Evolutionary conservation across 2,797 vertebrate species (phyloP).

Genomic region (Gymnocypris eckloni): DNA sequence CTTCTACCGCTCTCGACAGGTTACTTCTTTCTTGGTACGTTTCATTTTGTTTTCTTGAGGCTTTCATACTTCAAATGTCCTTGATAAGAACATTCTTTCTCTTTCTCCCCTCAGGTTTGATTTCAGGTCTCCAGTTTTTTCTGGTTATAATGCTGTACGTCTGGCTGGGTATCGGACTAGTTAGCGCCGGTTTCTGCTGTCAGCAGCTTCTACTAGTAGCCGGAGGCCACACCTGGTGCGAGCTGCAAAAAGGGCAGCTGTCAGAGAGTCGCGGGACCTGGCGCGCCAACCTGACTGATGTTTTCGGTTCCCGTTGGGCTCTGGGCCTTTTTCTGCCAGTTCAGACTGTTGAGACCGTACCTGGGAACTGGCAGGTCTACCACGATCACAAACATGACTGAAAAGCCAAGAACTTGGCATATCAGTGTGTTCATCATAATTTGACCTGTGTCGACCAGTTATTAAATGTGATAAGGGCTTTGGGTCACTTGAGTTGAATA

Average conservation of each 20-base stretch:
- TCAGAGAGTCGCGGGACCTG: conserved; percentile 80
- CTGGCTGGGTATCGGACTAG: conserved; percentile 96
- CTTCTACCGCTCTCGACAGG: conserved; percentile 93
- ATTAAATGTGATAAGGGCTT: conserved; percentile 13
- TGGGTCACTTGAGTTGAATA: neutral
- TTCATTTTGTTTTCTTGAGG: neutral
- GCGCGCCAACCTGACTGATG: conserved; percentile 90
- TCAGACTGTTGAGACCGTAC: conserved; percentile 81
- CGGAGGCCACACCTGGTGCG: conserved; percentile 92
- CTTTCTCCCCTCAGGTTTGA: conserved; percentile 77
- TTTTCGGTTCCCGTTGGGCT: conserved; percentile 94
- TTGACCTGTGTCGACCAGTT: neutral
- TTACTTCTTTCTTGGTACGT: conserved; percentile 96
- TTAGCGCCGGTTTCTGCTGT: conserved; percentile 95
- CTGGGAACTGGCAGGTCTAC: conserved; percentile 69
- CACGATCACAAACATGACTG: conserved; percentile 74
- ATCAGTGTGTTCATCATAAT: neutral
- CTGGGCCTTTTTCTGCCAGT: conserved; percentile 91
- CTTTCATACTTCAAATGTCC: neutral
- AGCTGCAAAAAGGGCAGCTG: conserved; percentile 86
- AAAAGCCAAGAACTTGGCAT: conserved; percentile 40
- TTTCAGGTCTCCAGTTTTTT: conserved; percentile 94
- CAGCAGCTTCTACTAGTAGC: conserved; percentile 95
- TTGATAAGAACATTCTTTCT: neutral
- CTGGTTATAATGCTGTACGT: conserved; percentile 98